Base-by-base conservation (phyloP, 53 echinoderm and acorn worm genomes). In the Pentamera pediparva region DNA sequence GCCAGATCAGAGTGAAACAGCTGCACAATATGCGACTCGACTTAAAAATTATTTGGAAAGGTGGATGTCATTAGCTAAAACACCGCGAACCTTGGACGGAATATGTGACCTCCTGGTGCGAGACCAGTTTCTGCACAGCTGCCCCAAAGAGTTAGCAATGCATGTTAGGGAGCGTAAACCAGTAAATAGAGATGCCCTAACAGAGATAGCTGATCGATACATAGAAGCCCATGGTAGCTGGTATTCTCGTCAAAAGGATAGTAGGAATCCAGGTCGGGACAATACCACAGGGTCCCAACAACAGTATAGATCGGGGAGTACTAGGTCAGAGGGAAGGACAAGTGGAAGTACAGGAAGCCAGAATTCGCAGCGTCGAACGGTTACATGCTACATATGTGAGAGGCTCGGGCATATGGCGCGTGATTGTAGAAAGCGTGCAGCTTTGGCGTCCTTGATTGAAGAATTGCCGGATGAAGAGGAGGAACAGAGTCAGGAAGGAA, bases 161-260 rank as follows among this genome's bases (percentile, higher is more conserved):
- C 69, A 74, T 67, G 22, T 80, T 15, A 86, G 58, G 37, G 86
- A 86, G 74, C 36, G 75, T 48, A 75, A 67, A 26, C 86, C 80
- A 0, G 67, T 69, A 70, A 20, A 52, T 49, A 39, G 62, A 0
- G 59, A 55, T 34, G 35, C 67, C 55, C 59, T 83, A 59, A 70
- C 69, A 32, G 32, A 50, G 11, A 40, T 70, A 70, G 55, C 82
- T 24, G 73, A 86, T 33, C 62, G 32, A 40, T 86, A 86, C 76
- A 50, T 82, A 48, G 86, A 86, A 11, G 76, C 78, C 24, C 78
- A 61, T 35, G 25, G 27, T 52, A 69, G 79, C 8, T 76, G 62
- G 69, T 36, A 59, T 58, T 18, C 50, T 27, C n/a, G 34, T 55
- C 27, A 5, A 0, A 17, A 32, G 18, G 33, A 13, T 43, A n/a